Percentiles rank a stretch among this genome's conserved stretches.
Evolutionary conservation across 2,888 invertebrate species (phyloP).

Genomic region (Stenurella melanura): DNA sequence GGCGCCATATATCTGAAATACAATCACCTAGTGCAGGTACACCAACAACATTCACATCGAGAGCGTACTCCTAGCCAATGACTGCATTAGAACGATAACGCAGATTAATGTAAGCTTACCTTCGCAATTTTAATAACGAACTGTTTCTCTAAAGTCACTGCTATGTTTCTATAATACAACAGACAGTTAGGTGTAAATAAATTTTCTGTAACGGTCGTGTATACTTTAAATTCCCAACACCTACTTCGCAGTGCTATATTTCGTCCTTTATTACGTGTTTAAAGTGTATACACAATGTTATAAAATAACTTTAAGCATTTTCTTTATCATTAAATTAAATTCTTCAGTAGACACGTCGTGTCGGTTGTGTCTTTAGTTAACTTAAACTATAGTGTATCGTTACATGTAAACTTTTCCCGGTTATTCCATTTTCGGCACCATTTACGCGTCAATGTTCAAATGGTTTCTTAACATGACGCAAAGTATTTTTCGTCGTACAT

Average conservation of each 20-base stretch:
- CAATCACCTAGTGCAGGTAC: too few species aligned
- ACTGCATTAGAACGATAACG: not conserved
- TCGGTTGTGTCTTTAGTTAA: too few species aligned
- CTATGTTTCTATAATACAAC: not conserved
- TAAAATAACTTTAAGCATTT: not conserved
- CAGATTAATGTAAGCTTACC: not conserved
- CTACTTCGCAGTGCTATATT: constrained; percentile 2
- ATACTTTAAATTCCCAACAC: constrained; percentile 17
- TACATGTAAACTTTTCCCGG: too few species aligned
- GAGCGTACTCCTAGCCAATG: too few species aligned
- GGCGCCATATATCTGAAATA: too few species aligned
- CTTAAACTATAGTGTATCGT: too few species aligned
- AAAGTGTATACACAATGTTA: constrained; percentile 9
- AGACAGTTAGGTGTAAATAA: constrained; percentile 1
- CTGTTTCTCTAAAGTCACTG: not conserved
- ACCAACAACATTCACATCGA: too few species aligned
- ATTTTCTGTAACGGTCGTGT: not conserved
- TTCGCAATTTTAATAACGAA: not conserved
- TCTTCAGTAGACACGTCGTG: too few species aligned
- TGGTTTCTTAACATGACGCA: too few species aligned
- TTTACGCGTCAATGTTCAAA: too few species aligned
- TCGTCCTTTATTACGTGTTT: constrained; percentile 22
- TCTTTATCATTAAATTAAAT: constrained; percentile 1
- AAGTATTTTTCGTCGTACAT: too few species aligned
- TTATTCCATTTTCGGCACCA: too few species aligned